phyloP scores from a whole-genome alignment of 1,140 invertebrate species.

The Eumaeus atala region DNA sequence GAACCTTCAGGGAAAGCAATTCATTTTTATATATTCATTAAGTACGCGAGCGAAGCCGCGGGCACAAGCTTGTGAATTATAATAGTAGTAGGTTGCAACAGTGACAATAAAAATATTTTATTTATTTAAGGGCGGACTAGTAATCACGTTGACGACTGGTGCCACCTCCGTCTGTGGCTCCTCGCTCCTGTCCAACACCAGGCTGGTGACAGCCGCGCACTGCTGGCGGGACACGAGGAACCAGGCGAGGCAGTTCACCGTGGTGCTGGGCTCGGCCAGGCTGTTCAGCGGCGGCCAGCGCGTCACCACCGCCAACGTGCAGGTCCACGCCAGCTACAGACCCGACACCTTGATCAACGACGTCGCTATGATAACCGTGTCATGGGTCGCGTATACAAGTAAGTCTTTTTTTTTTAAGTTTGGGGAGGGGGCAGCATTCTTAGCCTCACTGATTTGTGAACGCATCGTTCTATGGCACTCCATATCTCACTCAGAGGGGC shows the following conservation, averaged over 20 bases:
- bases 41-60: too few species aligned
- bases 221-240: constrained; percentile 19
- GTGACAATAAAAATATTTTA: too few species aligned
- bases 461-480: too few species aligned
- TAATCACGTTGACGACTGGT: constrained; percentile 12
- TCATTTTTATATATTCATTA: too few species aligned
- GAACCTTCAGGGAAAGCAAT: too few species aligned
- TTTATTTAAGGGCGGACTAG: constrained; percentile 19
- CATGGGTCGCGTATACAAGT: constrained; percentile 15
- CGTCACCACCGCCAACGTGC: constrained; percentile 17
- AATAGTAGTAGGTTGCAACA: too few species aligned
- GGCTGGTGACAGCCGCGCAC: constrained; percentile 23
- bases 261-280: constrained; percentile 19
- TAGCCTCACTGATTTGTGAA: too few species aligned
- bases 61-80: too few species aligned
- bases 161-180: constrained; percentile 20
- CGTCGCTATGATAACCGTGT: constrained; percentile 16
- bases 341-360: constrained; percentile 14
- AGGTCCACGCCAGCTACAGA: constrained; percentile 20
- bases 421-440: too few species aligned
- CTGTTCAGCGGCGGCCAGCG: constrained; percentile 21
- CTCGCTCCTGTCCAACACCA: constrained; percentile 17
- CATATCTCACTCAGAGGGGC: too few species aligned
- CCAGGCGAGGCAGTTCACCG: constrained; percentile 16
- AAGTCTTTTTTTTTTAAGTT: constrained; percentile 1